Evolutionary conservation across 2,797 vertebrate genomes (phyloP).

Genomic region (Macropus fuliginosus): DNA sequence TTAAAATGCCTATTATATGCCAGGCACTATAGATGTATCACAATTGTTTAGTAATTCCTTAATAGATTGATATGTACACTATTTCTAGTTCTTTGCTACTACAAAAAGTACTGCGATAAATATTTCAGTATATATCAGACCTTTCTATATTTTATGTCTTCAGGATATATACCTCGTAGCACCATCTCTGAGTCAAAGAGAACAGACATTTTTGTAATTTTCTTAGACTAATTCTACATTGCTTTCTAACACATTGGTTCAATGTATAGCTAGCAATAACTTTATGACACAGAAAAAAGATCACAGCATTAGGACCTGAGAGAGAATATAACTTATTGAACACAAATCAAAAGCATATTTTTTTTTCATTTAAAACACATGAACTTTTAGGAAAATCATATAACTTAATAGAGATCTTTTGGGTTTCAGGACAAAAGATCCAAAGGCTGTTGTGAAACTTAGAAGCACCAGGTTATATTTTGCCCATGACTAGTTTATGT

Average conservation of each 20-base stretch:
- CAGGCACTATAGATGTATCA: background rate
- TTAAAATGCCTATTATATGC: background rate
- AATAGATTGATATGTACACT: background rate
- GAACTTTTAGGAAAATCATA: background rate
- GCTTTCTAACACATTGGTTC: background rate
- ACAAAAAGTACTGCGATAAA: background rate
- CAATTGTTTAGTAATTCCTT: background rate
- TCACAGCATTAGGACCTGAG: constrained; percentile 54
- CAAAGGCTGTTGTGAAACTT: constrained; percentile 45
- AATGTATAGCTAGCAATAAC: background rate
- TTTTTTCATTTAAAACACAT: constrained; percentile 50
- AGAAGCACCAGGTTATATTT: constrained; percentile 52
- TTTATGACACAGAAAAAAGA: constrained; percentile 54
- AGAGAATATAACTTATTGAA: background rate
- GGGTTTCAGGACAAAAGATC: constrained; percentile 49
- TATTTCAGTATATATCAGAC: background rate
- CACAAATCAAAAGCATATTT: background rate
- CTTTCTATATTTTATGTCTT: background rate
- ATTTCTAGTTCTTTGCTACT: background rate
- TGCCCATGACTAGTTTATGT: constrained; percentile 54
- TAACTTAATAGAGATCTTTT: constrained; percentile 7
- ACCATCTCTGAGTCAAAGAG: background rate
- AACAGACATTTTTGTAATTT: background rate
- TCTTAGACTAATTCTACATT: background rate
- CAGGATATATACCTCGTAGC: background rate